These are phyloP conservation scores for Oligia fasciuncula DNA, from an alignment of 2,888 invertebrate species.

Conservation along the genomic window DNA sequence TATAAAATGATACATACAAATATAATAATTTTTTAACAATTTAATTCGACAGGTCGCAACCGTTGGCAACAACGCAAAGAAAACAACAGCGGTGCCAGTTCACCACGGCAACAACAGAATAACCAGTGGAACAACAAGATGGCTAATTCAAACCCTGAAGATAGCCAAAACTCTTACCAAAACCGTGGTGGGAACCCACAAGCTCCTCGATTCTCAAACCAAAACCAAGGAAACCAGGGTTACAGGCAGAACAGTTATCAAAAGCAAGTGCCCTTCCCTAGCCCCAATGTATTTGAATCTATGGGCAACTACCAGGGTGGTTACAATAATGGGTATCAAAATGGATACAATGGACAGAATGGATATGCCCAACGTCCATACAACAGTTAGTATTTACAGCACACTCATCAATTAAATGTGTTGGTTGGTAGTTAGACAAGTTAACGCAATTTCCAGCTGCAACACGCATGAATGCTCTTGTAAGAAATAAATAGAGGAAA, in stretches of 20 bases:
- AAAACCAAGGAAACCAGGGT: slow-evolving; percentile 82
- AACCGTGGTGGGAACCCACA: slow-evolving; percentile 81
- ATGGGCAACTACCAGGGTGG: slow-evolving; percentile 90
- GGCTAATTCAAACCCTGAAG: slow-evolving; percentile 80
- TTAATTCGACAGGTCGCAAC: slow-evolving; percentile 84
- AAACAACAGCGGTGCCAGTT: slow-evolving; percentile 86
- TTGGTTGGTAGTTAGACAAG: not conserved
- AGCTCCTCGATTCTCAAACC: slow-evolving; percentile 89
- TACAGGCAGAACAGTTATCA: slow-evolving; percentile 88
- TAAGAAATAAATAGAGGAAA: not conserved
- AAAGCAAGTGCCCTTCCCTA: slow-evolving; percentile 90
- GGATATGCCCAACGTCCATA: slow-evolving; percentile 86
- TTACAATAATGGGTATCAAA: slow-evolving; percentile 88
- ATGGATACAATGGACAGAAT: slow-evolving; percentile 86
- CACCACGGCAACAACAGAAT: slow-evolving; percentile 88
- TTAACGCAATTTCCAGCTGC: not conserved
- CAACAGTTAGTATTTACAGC: slow-evolving; percentile 78
- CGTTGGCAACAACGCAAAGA: slow-evolving; percentile 92
- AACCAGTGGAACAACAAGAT: slow-evolving; percentile 89
- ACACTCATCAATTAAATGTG: not conserved
- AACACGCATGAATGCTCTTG: not conserved
- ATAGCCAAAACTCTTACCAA: slow-evolving; percentile 80
- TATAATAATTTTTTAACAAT: not conserved
- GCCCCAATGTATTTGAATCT: slow-evolving; percentile 90
- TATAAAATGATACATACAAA: not conserved